Percentiles rank a stretch among this genome's conserved stretches.
phyloP scores from a whole-genome alignment of 2,888 invertebrate genomes.

The Bombylius discolor region DNA sequence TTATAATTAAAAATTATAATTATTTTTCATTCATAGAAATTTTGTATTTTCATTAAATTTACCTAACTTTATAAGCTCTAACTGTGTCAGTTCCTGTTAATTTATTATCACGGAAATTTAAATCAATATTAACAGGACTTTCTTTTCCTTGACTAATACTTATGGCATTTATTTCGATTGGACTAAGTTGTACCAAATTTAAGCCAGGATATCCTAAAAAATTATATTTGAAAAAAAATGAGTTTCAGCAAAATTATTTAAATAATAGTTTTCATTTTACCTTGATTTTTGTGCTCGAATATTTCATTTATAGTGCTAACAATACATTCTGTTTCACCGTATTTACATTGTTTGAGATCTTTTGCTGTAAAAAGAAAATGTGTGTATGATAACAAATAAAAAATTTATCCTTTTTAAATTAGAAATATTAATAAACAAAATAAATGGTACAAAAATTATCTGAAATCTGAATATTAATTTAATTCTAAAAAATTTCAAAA shows the following conservation, averaged over 20 bases:
- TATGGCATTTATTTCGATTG: conserved; percentile 1
- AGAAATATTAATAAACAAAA: too few species aligned
- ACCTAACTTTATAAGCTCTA: not conserved
- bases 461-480: too few species aligned
- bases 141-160: conserved; percentile 2
- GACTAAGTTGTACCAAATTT: conserved; percentile 1
- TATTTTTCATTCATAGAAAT: too few species aligned
- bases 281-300: not conserved
- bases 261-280: not conserved
- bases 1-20: too few species aligned
- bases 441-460: too few species aligned
- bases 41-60: not conserved
- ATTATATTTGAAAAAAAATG: not conserved
- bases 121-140: conserved; percentile 6
- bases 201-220: not conserved
- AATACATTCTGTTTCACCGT: conserved; percentile 6
- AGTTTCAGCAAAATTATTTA: not conserved
- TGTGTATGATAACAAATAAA: too few species aligned
- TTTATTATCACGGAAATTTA: not conserved
- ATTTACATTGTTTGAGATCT: conserved; percentile 3
- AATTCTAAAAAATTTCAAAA: too few species aligned
- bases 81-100: not conserved
- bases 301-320: conserved; percentile 3
- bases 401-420: too few species aligned
- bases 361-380: conserved; percentile 1